Base-by-base conservation (phyloP, 2,888 invertebrate genomes). In the Rotaria sp. region DNA sequence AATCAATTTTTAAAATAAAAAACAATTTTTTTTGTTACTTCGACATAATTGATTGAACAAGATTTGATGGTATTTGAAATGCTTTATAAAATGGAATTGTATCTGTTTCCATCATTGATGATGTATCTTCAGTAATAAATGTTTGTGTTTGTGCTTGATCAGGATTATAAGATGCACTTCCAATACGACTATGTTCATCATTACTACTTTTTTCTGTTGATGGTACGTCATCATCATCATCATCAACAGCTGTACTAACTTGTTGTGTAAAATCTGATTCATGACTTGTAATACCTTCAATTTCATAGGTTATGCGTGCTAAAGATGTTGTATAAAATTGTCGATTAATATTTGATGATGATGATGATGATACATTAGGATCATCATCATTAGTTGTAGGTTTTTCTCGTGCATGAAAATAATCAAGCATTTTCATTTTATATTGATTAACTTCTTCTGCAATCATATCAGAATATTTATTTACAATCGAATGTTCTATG, bases 51-150 rank as follows among this genome's bases (percentile, higher is more conserved):
- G 24, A 26, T 87, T 89, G 88, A 88, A 90, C 90, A 84, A 87
- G 85, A 88, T 89, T 87, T 89, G 89, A 67, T 89, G 88, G n/a
- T 89, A 89, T 35, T 88, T 86, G 26, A 90, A 88, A n/a, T 88
- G 41, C 4, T 88, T 59, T 8, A 88, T 87, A 0, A 89, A 87
- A 24, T 67, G 24, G 88, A 88, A 87, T 87, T 35, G 87, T 26
- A 85, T 84, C 80, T 41, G n/a, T 59, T 7, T 59, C 30, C 2
- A 24, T 30, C 10, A 3, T 41, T 80, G 24, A 45, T 26, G 45
- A 8, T 45, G 24, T 24, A 80, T 80, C 41, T 67, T 67, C 67
- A 67, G 67, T 67, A 67, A 67, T 15, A 35, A 67, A 67, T 67
- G 35, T 67, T 35, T 30, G 67, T 67, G 13, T 18, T 67, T 35